Evolutionary conservation across 2,797 vertebrate genomes (phyloP).

Genomic region (Anabacerthia variegaticeps): DNA sequence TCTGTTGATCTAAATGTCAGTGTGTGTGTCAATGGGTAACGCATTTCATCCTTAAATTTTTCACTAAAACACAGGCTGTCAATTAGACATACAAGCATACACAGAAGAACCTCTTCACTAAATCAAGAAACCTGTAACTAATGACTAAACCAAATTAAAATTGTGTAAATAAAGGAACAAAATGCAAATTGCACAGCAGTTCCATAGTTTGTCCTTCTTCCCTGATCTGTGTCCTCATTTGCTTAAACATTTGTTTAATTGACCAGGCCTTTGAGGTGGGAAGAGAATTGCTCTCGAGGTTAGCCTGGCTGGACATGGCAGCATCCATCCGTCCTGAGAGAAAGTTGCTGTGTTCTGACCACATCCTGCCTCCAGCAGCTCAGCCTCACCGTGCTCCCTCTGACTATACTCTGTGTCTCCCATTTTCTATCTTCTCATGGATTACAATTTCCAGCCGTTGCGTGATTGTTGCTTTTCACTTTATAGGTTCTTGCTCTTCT

Average conservation of each 20-base stretch:
- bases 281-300: fast-evolving
- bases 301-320: not conserved
- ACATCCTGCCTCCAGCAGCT: not conserved
- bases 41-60: not conserved
- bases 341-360: not conserved
- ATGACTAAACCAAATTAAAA: not conserved
- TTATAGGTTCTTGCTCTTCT: not conserved
- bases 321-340: not conserved
- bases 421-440: not conserved
- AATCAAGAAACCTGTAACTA: not conserved
- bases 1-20: not conserved
- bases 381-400: fast-evolving
- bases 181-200: not conserved
- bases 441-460: not conserved
- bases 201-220: not conserved
- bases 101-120: not conserved
- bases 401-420: not conserved
- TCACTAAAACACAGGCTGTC: not conserved
- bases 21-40: not conserved
- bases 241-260: not conserved
- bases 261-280: not conserved
- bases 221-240: not conserved
- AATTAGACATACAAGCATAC: not conserved
- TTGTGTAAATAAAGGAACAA: not conserved
- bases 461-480: not conserved